These are phyloP conservation scores for Aplocera efformata DNA, from an alignment of 2,888 invertebrate genomes.

Conservation along the genomic window DNA sequence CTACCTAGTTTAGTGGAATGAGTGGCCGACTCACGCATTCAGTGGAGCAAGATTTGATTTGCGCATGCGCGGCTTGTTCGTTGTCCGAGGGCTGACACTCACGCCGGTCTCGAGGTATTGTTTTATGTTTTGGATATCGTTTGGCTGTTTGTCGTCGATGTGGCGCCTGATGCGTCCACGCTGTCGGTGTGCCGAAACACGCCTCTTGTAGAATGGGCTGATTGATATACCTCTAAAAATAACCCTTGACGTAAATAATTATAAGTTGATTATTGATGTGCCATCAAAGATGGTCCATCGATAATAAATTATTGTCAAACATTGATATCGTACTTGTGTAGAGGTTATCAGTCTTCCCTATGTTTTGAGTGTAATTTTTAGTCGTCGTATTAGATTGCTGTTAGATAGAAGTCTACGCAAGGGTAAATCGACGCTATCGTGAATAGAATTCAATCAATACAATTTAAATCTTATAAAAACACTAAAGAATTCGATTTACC, in stretches of 20 bases:
- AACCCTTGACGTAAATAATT: no score
- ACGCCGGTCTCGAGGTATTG: constrained; percentile 66
- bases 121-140: constrained; percentile 62
- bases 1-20: constrained; percentile 74
- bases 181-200: constrained; percentile 60
- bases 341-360: constrained; percentile 62
- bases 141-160: constrained; percentile 74
- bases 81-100: constrained; percentile 73
- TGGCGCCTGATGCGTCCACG: constrained; percentile 64
- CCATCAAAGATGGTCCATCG: no score
- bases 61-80: constrained; percentile 76
- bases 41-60: constrained; percentile 76
- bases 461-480: neutral
- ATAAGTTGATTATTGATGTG: no score
- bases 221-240: constrained; percentile 49
- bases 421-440: constrained; percentile 53
- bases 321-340: neutral
- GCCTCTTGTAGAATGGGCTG: constrained; percentile 60
- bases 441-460: neutral
- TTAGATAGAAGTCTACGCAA: constrained; percentile 43
- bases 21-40: constrained; percentile 80
- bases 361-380: constrained; percentile 47
- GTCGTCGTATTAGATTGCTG: constrained; percentile 37
- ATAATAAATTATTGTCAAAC: neutral
- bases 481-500: constrained; percentile 53